Evolutionary conservation across 2,888 invertebrate genomes (phyloP), one percentile per base, ranked within the genome.

Genomic region (Colletes collaris): DNA sequence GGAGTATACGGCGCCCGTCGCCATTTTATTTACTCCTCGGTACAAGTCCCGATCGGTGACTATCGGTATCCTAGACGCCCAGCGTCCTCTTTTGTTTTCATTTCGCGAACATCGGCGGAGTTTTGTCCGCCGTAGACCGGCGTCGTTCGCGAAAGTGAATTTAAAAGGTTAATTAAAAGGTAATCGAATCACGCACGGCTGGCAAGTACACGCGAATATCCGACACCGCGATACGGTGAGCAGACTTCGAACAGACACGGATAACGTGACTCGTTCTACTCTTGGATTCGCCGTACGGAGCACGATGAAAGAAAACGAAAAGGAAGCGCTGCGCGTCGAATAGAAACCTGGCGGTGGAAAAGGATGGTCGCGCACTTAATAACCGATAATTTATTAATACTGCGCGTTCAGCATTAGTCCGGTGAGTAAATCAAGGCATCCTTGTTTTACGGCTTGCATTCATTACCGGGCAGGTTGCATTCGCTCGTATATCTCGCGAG

Each of bases 361-460:
- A 80, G 78, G 63, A 79, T 65, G 65, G 67, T 71, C 75, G 81
- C 78, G 86, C 88, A 91, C 91, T 92, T 91, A 92, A 92, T 92
- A 92, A 90, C 89, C 86, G 87, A 91, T 91, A 91, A 92, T 92
- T 92, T 92, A 92, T 92, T 91, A 91, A 92, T 91, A 90, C 89
- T 85, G 88, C 87, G 76, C 80, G 86, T 78, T 85, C 87, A 83
- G 88, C 87, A 89, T 91, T 91, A 91, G 90, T 84, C 84, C 86
- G 86, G 88, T 83, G 88, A 92, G 92, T 92, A 92, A 92, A 92
- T 92, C 92, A 92, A 92, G 86, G 88, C 86, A 86, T 91, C 88
- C 90, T 89, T 90, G 90, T 91, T 92, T 92, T 92, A 92, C 89
- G 90, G 91, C 90, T 85, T 90, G 91, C 92, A 92, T 92, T 92